Evolutionary conservation across 2,797 vertebrate genomes (phyloP), one percentile per base, ranked within the genome.

Genomic region (Intellagama lesueurii): DNA sequence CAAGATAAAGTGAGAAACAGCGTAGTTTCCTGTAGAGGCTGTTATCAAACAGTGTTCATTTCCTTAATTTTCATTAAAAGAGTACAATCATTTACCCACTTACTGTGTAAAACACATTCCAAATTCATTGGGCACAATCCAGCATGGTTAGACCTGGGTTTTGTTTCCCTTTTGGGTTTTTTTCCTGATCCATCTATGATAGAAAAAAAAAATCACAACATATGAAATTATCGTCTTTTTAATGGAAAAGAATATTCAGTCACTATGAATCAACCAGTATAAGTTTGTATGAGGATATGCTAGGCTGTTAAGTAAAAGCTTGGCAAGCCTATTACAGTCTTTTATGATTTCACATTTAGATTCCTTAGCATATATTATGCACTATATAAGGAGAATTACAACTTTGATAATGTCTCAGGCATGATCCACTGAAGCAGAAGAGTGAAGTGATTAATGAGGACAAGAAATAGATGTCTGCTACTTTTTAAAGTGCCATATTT

Each of bases 181-280:
- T 94, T 92, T 3, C 28, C 83, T 88, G 91, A 91, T 84, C 93
- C 94, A 49, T 72, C 64, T 32, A 91, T 91, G 93, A 92, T 91
- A 94, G 66, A 90, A 89, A 92, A 92, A 78, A 86, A 91, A 94
- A 90, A 70, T 35, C 85, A 90, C 83, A 95, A 89, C 40, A 92
- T 92, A 83, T 73, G 91, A 94, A 93, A 93, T 82, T 84, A 79
- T 79, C 83, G 84, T 92, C 81, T 87, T 52, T 75, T 87, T 94
- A 94, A 95, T 93, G 93, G 94, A 92, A 94, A 94, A 90, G 81
- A 94, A 90, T 93, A 91, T 91, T 83, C 87, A 80, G 82, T 83
- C 87, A 75, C 91, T 86, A 87, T 94, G 90, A 95, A 93, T 93
- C 94, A 95, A 91, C 87, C 88, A 94, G 84, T 82, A 91, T 86